phyloP scores from a whole-genome alignment of 2,113 vertebrate species.

The Passer montanus region DNA sequence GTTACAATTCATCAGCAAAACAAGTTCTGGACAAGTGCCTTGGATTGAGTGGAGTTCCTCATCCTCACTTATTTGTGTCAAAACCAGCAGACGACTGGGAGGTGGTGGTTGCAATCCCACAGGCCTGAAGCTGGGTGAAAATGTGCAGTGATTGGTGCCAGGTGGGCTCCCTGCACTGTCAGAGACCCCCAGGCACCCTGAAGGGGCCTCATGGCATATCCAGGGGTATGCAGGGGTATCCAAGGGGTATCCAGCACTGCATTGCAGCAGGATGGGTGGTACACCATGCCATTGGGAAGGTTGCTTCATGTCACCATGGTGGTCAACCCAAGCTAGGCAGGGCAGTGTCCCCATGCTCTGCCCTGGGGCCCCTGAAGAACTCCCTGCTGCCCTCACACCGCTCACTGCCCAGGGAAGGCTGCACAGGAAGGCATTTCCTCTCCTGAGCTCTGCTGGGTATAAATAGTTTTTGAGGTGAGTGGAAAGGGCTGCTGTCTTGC shows the following conservation, averaged over 20 bases:
- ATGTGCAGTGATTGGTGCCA: neutral
- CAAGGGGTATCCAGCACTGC: neutral
- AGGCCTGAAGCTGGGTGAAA: neutral
- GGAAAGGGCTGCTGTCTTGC: neutral
- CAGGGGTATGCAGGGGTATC: too few relatives aligned
- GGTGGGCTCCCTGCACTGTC: neutral
- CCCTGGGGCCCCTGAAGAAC: neutral
- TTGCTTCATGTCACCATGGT: rapidly evolving
- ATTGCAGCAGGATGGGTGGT: neutral
- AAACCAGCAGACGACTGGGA: neutral
- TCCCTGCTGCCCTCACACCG: rapidly evolving
- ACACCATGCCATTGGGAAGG: too few relatives aligned
- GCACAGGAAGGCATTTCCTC: neutral
- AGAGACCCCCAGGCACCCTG: neutral
- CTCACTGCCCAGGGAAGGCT: neutral
- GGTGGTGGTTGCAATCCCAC: neutral
- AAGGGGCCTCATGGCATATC: rapidly evolving
- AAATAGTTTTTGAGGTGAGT: neutral
- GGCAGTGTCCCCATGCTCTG: rapidly evolving
- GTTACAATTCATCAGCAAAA: neutral
- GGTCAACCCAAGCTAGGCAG: neutral
- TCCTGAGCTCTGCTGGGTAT: neutral
- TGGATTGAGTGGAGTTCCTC: neutral
- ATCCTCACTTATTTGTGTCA: neutral
- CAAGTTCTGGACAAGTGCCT: neutral